Conservation (phyloP, 1,140 invertebrate genomes). For the Choristoneura fumiferana region DNA sequence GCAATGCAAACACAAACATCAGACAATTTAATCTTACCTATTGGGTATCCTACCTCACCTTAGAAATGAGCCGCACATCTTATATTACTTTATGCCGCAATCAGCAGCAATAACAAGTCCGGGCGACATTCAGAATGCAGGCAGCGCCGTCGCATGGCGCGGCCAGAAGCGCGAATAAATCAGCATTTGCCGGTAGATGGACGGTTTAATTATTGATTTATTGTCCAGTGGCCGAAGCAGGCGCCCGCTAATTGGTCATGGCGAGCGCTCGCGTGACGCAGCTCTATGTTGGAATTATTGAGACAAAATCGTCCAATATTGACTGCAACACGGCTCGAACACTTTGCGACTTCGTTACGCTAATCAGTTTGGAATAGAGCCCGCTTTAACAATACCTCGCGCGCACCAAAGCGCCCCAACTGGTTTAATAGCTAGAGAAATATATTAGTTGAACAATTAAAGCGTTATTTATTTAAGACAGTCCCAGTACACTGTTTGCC, state of each 20-base stretch:
- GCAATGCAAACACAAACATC: conserved; percentile 9
- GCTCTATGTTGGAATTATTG: conserved; percentile 44
- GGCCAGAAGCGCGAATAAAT: conserved; percentile 67
- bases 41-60: conserved; percentile 12
- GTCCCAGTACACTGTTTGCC: conserved; percentile 7
- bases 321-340: conserved; percentile 40
- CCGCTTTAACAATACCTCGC: neutral
- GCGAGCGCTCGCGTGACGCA: conserved; percentile 66
- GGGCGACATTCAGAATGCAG: conserved; percentile 48
- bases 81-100: conserved; percentile 32
- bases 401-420: conserved; percentile 2
- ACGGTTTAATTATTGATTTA: conserved; percentile 77
- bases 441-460: conserved; percentile 13
- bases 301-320: conserved; percentile 57
- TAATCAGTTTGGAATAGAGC: conserved; percentile 26
- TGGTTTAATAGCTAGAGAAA: conserved; percentile 7
- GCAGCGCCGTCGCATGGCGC: conserved; percentile 23
- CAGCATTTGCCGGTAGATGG: conserved; percentile 70
- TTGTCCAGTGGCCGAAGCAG: conserved; percentile 50
- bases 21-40: conserved; percentile 16
- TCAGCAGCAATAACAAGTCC: conserved; percentile 41
- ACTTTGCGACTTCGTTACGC: conserved; percentile 43
- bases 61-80: conserved; percentile 17
- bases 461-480: conserved; percentile 17
- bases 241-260: conserved; percentile 69